A percentile compares a stretch with the other conserved stretches of the same genome.
phyloP scores from a whole-genome alignment of 2,797 vertebrate species.

The Hapalemur alaotrensis region DNA sequence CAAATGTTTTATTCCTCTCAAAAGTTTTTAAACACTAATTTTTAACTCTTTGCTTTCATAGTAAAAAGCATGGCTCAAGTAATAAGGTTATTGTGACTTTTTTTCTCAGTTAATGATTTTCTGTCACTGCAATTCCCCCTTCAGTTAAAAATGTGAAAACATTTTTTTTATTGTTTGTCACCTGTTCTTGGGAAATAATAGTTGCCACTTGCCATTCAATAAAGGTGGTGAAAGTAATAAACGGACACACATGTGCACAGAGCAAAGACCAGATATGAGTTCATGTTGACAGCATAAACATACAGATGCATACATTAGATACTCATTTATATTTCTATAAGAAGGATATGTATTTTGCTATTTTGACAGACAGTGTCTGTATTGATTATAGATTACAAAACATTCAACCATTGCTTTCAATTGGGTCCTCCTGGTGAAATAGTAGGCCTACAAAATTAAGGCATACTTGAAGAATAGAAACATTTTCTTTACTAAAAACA shows the following conservation, averaged over 20 bases:
- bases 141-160: not conserved
- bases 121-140: not conserved
- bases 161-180: not conserved
- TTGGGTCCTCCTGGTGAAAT: not conserved
- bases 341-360: not conserved
- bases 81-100: not conserved
- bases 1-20: not conserved
- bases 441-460: not conserved
- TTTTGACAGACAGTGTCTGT: not conserved
- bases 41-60: not conserved
- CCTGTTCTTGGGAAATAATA: not conserved
- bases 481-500: not conserved
- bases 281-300: not conserved
- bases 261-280: not conserved
- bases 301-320: not conserved
- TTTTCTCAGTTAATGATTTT: not conserved
- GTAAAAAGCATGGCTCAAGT: not conserved
- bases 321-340: not conserved
- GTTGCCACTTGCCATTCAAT: not conserved
- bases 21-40: constrained; percentile 1
- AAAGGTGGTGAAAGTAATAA: not conserved
- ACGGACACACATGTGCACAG: not conserved
- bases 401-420: not conserved
- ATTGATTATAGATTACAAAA: not conserved
- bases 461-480: not conserved